Evolutionary conservation across 1,140 invertebrate genomes (phyloP), one percentile per base, ranked within the genome.

Genomic region (Drosophila insularis): DNA sequence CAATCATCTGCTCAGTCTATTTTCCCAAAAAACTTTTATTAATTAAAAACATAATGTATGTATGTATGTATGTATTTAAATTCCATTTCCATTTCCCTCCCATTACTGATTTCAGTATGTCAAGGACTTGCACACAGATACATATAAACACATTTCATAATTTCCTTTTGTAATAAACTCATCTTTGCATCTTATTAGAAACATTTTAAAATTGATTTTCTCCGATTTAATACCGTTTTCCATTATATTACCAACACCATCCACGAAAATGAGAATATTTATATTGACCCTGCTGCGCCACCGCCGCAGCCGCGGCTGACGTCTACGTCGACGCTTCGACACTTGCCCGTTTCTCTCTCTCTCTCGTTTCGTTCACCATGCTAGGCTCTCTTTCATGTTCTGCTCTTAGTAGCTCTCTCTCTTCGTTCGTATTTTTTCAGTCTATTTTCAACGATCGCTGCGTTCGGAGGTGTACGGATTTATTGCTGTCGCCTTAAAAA

Each of bases 401-500:
- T 50, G 46, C 62, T 46, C 43, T 3, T 23, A 23, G 4, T n/a
- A 55, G 55, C 66, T 68, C 72, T 58, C 55, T 1, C 32, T 32
- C 32, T 40, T 35, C 37, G 43, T 35, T 35, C 32, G 6, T n/a
- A n/a, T n/a, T n/a, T 40, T 31, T 63, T 67, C 72, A 74, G 75
- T 78, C 71, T 74, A 63, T 73, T 82, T 73, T 74, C 56, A 21
- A 71, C 84, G 82, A 87, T 87, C 82, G 79, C 50, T 60, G 68
- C 66, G 79, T 60, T 73, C 61, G 82, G 82, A 67, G 43, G 78
- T 77, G 78, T 68, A 39, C 63, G 59, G 59, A 40, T 61, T 73
- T 55, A 14, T 43, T 27, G 21, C 55, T 37, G 53, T 75, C 72
- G 40, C 39, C 43, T 21, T 21, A 21, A 21, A 21, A 43, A n/a